phyloP scores from a whole-genome alignment of 2,888 invertebrate genomes.

The Eupithecia tripunctaria region DNA sequence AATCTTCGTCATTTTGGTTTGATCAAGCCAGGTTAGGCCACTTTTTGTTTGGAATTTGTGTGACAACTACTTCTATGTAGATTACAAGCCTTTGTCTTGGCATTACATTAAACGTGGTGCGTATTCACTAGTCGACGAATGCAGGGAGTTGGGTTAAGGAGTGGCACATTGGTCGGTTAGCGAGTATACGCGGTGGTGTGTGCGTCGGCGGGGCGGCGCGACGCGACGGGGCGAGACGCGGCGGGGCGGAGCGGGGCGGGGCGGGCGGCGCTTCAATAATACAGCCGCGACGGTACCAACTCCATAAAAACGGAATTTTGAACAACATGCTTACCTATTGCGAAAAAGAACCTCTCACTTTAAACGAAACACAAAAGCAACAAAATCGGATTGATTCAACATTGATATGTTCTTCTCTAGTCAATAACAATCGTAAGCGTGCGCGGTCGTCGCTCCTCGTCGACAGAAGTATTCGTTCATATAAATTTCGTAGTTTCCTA shows the following conservation, averaged over 20 bases:
- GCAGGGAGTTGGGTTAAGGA: background rate
- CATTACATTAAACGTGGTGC: background rate
- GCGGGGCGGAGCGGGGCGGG: background rate
- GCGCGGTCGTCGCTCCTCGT: constrained; percentile 47
- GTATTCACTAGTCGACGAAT: background rate
- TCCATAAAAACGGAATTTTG: constrained; percentile 69
- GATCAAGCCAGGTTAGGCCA: no score
- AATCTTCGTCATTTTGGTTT: no score
- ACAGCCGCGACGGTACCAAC: constrained; percentile 47
- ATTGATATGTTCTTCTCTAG: constrained; percentile 78
- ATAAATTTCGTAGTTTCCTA: constrained; percentile 50
- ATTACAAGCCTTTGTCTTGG: background rate
- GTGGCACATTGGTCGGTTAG: background rate
- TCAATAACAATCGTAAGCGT: constrained; percentile 49
- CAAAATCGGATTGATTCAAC: constrained; percentile 61
- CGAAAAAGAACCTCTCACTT: constrained; percentile 79
- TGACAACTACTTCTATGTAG: no score
- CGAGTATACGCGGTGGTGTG: background rate
- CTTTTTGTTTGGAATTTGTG: no score
- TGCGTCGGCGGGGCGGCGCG: background rate
- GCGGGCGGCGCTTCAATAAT: constrained; percentile 39
- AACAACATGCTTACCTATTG: constrained; percentile 75
- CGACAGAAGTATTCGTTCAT: constrained; percentile 45
- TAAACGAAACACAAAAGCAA: constrained; percentile 55
- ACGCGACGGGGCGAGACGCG: constrained; percentile 29